Evolutionary conservation across 2,113 vertebrate genomes (phyloP).

Genomic region (Agapornis roseicollis): DNA sequence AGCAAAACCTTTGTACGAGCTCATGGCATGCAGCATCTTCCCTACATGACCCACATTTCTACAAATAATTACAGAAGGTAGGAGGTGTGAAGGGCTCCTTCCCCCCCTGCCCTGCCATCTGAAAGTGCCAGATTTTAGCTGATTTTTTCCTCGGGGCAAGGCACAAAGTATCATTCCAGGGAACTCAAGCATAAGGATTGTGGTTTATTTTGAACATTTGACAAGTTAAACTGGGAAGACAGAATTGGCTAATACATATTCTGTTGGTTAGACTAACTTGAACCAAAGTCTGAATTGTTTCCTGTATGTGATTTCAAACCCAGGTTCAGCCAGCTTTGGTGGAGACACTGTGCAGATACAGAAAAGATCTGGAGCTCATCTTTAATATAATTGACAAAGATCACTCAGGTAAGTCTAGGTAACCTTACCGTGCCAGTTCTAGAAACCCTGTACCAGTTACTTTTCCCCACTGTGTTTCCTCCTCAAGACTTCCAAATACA

Average conservation of each 20-base stretch:
- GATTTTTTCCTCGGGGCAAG: background rate
- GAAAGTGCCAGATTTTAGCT: background rate
- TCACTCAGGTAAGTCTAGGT: slow-evolving; percentile 82
- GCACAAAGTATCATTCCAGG: background rate
- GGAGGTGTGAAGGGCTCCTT: background rate
- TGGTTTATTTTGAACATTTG: background rate
- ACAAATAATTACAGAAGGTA: background rate
- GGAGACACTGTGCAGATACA: slow-evolving; percentile 91
- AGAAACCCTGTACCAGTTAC: background rate
- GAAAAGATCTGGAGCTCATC: slow-evolving; percentile 90
- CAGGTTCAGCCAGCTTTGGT: slow-evolving; percentile 85
- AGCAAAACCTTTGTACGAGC: background rate
- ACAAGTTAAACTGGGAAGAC: background rate
- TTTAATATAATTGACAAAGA: slow-evolving; percentile 95
- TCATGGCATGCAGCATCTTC: background rate
- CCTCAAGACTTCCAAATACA: slow-evolving; percentile 1
- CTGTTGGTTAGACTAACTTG: background rate
- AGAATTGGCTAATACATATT: background rate
- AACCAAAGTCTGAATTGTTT: background rate
- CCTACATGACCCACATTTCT: background rate
- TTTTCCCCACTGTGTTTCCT: background rate
- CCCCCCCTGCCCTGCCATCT: background rate
- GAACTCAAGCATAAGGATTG: background rate
- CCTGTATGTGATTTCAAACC: background rate
- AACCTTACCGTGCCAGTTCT: background rate